phyloP scores from a whole-genome alignment of 1,140 invertebrate species.

The Magallana ariakensis region DNA sequence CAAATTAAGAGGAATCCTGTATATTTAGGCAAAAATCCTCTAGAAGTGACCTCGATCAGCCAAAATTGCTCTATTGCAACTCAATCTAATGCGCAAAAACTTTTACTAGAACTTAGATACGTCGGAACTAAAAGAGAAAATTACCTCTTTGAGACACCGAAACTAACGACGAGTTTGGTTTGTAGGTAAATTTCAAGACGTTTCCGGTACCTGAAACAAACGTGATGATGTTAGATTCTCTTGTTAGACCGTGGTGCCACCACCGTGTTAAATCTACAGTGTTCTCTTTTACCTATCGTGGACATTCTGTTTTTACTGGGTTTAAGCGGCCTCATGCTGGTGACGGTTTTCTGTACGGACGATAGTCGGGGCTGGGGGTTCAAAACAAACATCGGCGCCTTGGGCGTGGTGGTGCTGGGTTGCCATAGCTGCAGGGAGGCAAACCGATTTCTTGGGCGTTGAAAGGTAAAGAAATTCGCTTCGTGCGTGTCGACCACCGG shows the following conservation, averaged over 20 bases:
- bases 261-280: not conserved
- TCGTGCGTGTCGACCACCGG: not conserved
- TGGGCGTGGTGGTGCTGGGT: not conserved
- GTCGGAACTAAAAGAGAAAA: not conserved
- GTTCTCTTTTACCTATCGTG: constrained; percentile 15
- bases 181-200: constrained; percentile 15
- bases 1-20: not conserved
- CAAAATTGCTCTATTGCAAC: no score
- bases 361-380: constrained; percentile 9
- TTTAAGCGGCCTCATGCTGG: constrained; percentile 29
- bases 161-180: not conserved
- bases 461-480: constrained; percentile 4
- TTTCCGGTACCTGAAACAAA: constrained; percentile 17
- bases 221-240: not conserved
- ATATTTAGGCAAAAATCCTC: not conserved
- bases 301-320: constrained; percentile 2
- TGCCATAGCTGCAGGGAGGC: constrained; percentile 2
- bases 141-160: constrained; percentile 14
- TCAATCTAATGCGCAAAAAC: no score
- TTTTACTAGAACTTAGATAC: no score
- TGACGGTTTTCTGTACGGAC: constrained; percentile 26
- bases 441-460: not conserved
- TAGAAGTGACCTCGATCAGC: no score
- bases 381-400: constrained; percentile 7
- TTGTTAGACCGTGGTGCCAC: not conserved